These are phyloP conservation scores for Urechis unicinctus DNA, from an alignment of 2,888 invertebrate species.

Conservation along the genomic window DNA sequence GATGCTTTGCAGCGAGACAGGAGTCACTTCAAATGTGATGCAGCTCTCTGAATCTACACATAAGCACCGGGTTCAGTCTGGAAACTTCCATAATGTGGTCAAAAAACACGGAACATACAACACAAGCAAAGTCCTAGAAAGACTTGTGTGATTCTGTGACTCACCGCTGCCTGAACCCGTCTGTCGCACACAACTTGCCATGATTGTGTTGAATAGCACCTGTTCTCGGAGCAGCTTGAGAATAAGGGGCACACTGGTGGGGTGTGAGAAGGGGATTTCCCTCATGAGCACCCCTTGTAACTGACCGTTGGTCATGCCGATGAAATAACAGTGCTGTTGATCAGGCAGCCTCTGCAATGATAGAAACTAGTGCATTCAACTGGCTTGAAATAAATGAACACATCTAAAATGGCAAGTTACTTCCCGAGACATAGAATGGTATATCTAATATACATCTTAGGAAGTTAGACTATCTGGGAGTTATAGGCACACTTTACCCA, in stretches of 20 bases:
- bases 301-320: constrained; percentile 59
- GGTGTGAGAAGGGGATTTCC: constrained; percentile 87
- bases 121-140: too few species aligned
- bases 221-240: constrained; percentile 79
- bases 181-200: constrained; percentile 72
- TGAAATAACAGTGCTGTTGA: constrained; percentile 88
- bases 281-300: constrained; percentile 70
- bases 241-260: constrained; percentile 83
- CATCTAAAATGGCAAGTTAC: too few species aligned
- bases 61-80: background rate
- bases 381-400: too few species aligned
- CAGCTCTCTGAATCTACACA: constrained; percentile 44
- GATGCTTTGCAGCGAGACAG: constrained; percentile 81
- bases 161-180: too few species aligned
- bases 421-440: too few species aligned
- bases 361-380: too few species aligned
- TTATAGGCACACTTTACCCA: too few species aligned
- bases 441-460: too few species aligned
- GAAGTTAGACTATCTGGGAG: too few species aligned
- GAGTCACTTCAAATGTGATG: constrained; percentile 87
- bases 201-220: constrained; percentile 81
- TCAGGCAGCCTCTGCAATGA: constrained; percentile 73
- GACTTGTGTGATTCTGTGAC: too few species aligned
- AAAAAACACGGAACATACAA: too few species aligned
- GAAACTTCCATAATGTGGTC: too few species aligned